Base-by-base conservation (phyloP, 2,797 vertebrate genomes). In the Uromys caudimaculatus region DNA sequence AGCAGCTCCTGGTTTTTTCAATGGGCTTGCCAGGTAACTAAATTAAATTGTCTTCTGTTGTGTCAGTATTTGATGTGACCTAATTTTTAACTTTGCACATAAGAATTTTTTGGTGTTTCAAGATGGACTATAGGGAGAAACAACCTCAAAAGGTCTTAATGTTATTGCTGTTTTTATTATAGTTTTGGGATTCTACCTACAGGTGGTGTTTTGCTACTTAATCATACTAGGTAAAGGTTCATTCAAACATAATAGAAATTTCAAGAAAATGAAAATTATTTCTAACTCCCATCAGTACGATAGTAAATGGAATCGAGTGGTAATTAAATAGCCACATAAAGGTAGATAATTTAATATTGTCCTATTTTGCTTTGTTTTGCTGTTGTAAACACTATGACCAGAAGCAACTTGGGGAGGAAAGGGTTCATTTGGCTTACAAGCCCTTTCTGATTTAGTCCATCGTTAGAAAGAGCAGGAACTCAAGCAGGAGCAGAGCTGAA, bases 1-100 rank as follows among this genome's bases (percentile, higher is more conserved):
- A 21, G 3, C 4, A 27, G 19, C 0, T 7, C 13, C 21, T 3
- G 24, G 6, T n/a, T 32, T 44, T 64, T 54, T 11, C 17, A 3
- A 13, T n/a, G 0, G 6, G 3, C 2, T 23, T 50, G 29, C 17
- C 29, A 7, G 44, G 38, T 83, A 32, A 44, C 38, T 44, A 29
- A 27, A 27, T 60, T 44, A 41, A 58, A 29, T 11, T 60, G 56
- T 29, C 81, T 83, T 41, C 7, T 60, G 23, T 82, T 83, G 24
- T 79, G 13, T 19, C 32, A 10, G 10, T 77, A 11, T 50, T 78
- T 77, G 35, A 21, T 79, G 50, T 56, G 77, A 56, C 35, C 4
- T 76, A 47, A 58, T 41, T 83, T 19, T 41, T 82, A 60, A 60
- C 27, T 47, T 11, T 60, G 38, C 16, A 21, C 44, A 19, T 47